Conservation (phyloP, 2,797 vertebrate species). For the Eulemur rubriventer region DNA sequence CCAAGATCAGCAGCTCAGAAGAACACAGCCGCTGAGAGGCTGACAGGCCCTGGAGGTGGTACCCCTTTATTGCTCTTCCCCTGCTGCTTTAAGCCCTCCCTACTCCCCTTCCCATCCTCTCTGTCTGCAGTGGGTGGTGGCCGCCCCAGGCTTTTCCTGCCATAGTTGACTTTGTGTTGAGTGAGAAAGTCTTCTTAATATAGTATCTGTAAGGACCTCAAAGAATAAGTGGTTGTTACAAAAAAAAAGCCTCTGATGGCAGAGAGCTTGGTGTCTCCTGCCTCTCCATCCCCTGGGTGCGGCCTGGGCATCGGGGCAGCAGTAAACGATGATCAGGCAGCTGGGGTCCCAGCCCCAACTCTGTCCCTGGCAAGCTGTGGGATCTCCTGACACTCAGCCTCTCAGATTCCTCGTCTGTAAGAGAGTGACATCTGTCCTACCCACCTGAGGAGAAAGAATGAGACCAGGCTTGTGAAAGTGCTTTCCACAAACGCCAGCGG, state of each 20-base stretch:
- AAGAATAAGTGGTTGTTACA: not conserved
- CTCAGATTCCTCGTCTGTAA: not conserved
- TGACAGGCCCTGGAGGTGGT: not conserved
- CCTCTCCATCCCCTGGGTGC: not conserved
- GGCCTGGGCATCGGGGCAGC: not conserved
- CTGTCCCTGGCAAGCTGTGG: not conserved
- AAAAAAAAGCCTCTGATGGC: not conserved
- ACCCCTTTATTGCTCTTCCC: not conserved
- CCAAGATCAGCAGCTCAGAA: not conserved
- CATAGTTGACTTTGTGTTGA: slow-evolving; percentile 13
- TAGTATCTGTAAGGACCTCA: not conserved
- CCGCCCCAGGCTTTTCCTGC: slow-evolving; percentile 44
- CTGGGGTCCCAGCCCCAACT: not conserved
- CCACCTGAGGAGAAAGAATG: not conserved
- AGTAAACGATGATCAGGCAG: not conserved
- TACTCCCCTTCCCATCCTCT: not conserved
- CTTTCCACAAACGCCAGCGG: not conserved
- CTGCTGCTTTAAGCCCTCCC: not conserved
- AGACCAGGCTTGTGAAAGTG: not conserved
- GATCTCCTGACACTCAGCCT: not conserved
- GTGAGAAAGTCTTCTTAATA: slow-evolving; percentile 24
- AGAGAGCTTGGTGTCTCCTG: not conserved
- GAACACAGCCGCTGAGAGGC: not conserved
- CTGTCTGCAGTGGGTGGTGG: not conserved
- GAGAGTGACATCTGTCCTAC: not conserved